Evolutionary conservation across 64 coral and sea anemone genomes (phyloP), one percentile per base, ranked within the genome.

Genomic region (Montipora sp.): DNA sequence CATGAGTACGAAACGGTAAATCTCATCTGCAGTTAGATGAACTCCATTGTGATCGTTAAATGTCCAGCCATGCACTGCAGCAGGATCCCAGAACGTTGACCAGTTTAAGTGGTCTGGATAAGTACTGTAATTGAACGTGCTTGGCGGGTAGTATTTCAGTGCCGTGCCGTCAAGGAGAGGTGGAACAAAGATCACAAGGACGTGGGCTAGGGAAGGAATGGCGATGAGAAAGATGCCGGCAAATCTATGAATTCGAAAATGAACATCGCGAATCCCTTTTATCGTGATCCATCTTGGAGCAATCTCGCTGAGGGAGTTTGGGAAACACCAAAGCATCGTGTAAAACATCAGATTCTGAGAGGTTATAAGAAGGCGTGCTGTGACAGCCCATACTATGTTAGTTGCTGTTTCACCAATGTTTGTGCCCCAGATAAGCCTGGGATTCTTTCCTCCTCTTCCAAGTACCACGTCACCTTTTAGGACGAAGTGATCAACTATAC

Each of bases 141-240:
- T 94, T 0, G 92, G 92, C 19, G 92, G 87, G 67, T 90, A 89
- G 23, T 94, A 94, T 15, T 89, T 84, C 12, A 94, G 47, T 46
- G 79, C 44, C 3, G 92, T 94, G n/a, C 92, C 87, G 75, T 94
- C 92, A 45, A 94, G 75, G 21, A 94, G 78, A 0, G 92, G 92
- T 77, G 92, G 92, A 15, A 94, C 87, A 19, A 94, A 94, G 59
- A 94, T 94, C 3, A 90, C 92, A 3, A 94, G 92, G 23, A 94
- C 92, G 27, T 94, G 92, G 66, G 71, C 92, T 14, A 94, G 45
- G 11, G 92, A 90, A 36, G 92, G 92, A 47, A 94, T 78, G 58
- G 92, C 92, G 73, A 94, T 94, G 13, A 94, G 92, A 76, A 94
- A 94, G 51, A 94, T 89, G 49, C 92, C 92, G 21, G 78, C 86